Percentiles rank a stretch among this genome's conserved stretches.
Evolutionary conservation across 2,113 vertebrate species (phyloP).

Genomic region (Serranochromis macrocephalus): DNA sequence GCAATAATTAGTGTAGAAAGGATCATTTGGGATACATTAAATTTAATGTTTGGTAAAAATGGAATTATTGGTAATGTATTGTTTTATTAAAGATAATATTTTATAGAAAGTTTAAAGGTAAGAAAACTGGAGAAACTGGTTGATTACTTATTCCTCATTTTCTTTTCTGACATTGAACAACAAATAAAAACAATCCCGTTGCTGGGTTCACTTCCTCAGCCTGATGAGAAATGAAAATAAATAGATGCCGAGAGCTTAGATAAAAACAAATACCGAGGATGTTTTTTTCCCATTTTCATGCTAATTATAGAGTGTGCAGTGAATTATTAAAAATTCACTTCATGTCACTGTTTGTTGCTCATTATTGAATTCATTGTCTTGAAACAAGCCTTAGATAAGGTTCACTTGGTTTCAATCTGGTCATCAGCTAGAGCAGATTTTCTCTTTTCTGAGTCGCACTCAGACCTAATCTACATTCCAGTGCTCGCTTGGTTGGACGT

Average conservation of each 20-base stretch:
- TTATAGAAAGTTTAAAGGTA: neutral
- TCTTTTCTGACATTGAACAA: neutral
- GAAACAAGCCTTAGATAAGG: neutral
- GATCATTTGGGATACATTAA: neutral
- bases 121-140: neutral
- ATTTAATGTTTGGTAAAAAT: neutral
- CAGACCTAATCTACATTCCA: constrained; percentile 14
- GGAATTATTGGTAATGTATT: neutral
- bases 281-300: neutral
- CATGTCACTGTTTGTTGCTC: neutral
- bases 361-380: neutral
- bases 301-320: neutral
- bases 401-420: neutral
- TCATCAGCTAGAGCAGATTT: neutral
- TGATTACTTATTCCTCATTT: neutral
- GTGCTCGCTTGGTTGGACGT: neutral
- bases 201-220: neutral
- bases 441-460: neutral
- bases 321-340: neutral
- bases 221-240: neutral
- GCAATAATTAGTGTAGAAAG: neutral
- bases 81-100: neutral
- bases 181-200: neutral
- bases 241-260: neutral
- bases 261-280: neutral